Evolutionary conservation across 2,888 invertebrate species (phyloP).

Genomic region (Papilio gigon): DNA sequence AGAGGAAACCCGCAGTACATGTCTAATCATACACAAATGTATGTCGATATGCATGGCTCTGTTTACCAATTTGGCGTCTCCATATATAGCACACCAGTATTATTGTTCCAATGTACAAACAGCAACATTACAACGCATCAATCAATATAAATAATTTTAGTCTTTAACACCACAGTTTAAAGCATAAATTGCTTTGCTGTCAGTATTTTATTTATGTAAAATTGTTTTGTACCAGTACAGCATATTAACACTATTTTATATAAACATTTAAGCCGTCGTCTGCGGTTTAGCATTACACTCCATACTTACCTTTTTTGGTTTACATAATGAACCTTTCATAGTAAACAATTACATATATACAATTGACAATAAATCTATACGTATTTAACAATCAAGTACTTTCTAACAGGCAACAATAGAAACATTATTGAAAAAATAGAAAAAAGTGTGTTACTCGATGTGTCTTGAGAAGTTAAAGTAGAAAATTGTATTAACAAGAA

Average conservation of each 20-base stretch:
- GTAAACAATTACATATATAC: conserved; percentile 17
- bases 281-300: conserved; percentile 45
- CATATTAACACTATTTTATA: conserved; percentile 30
- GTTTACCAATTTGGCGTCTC: conserved; percentile 50
- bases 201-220: not conserved
- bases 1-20: conserved; percentile 38
- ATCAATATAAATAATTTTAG: conserved; percentile 46
- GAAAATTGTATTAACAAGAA: not conserved
- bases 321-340: conserved; percentile 21
- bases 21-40: conserved; percentile 48
- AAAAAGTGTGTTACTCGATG: not conserved
- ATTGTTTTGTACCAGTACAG: not conserved
- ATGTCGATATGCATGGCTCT: conserved; percentile 47
- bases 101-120: conserved; percentile 51
- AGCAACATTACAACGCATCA: conserved; percentile 43
- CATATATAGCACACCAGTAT: conserved; percentile 49
- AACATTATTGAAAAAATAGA: too few species aligned
- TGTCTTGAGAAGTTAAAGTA: not conserved
- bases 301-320: conserved; percentile 37
- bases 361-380: not conserved
- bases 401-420: not conserved
- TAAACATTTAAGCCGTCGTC: conserved; percentile 40
- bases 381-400: not conserved
- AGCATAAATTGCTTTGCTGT: conserved; percentile 43
- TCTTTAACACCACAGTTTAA: conserved; percentile 46